Evolutionary conservation across 1,140 invertebrate species (phyloP), one percentile per base, ranked within the genome.

Genomic region (Procambarus clarkii): DNA sequence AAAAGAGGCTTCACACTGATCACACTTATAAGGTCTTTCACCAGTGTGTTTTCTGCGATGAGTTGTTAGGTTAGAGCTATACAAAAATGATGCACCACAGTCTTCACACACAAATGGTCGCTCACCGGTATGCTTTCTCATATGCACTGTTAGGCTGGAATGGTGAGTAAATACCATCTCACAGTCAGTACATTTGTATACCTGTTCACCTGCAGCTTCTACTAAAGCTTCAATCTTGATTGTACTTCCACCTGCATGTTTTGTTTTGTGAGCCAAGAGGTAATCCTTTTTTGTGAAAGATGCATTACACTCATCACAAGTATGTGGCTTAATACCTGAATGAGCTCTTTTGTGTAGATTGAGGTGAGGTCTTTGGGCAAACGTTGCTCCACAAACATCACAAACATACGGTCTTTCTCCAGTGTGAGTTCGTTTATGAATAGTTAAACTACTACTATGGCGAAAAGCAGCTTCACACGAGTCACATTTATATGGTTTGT

Each of bases 221-320:
- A 54, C 89, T 46, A 91, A 34, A 11, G 81, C 82, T 79, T 91
- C 89, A 50, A 86, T 91, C 60, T 85, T 91, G 54, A 91, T 76
- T 44, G 81, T 54, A 50, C 82, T 91, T 21, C 82, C 82, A n/a
- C 64, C 89, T 44, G 89, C 89, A 91, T 91, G 89, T 77, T 91
- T 91, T 54, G 89, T 79, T 80, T 91, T 91, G 76, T 91, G 89
- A 9, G 89, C 89, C 46, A 91, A 48, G 24, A 91, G 89, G 60
- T 91, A 91, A 69, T 91, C 89, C 78, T 91, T 91, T 54, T 91
- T 91, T 64, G 89, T 91, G 76, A 91, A 91, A 7, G 89, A 91
- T 48, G 89, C 89, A 86, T 85, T 84, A 64, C 89, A 91, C n/a
- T 91, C 89, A 80, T 91, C 89, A 79, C 89, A 91, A 48, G 83